Base-by-base conservation (phyloP, 2,113 vertebrate species). In the Indicator maculatus region DNA sequence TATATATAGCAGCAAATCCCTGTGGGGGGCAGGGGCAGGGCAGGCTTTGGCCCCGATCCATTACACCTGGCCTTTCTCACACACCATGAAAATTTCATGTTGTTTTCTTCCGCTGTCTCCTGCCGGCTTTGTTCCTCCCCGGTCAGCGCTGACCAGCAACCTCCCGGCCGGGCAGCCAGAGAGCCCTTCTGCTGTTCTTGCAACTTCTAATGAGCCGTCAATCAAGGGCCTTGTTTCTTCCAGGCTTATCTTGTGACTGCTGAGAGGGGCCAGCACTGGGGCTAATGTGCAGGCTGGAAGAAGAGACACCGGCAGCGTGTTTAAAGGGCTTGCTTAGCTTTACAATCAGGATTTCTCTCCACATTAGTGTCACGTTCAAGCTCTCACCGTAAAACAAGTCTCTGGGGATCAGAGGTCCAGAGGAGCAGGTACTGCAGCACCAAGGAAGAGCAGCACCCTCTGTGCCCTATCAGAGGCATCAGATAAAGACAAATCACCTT, bases 31-130 rank as follows among this genome's bases (percentile, higher is more conserved):
- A 56, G 73, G 84, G 89, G 89, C 59, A 75, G 88, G 74, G 91
- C 73, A 91, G 81, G 50, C 92, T 87, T 96, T 96, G 97, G 93
- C 96, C 85, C 88, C 38, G 85, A 96, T 97, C 95, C 95, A 97
- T 96, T 97, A 97, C 91, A 97, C 96, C 96, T 96, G 94, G 95
- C 90, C 96, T 96, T 97, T 97, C 96, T 97, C 71, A 72, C 16
- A 33, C 87, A 76, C 93, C 75, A 97, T 97, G 97, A 96, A 96
- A 97, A 94, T 96, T 97, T 96, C 93, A 96, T 97, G 93, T 92
- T 97, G 95, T 95, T 97, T 97, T 96, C 90, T 90, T 97, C 91
- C 92, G 39, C 55, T 79, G 90, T 95, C 95, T 96, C 83, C 93
- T 26, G 95, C 90, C 1, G 80, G 89, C 95, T 98, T 98, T 98